Evolutionary conservation across 2,113 vertebrate species (phyloP).

Genomic region (Cynocephalus volans): DNA sequence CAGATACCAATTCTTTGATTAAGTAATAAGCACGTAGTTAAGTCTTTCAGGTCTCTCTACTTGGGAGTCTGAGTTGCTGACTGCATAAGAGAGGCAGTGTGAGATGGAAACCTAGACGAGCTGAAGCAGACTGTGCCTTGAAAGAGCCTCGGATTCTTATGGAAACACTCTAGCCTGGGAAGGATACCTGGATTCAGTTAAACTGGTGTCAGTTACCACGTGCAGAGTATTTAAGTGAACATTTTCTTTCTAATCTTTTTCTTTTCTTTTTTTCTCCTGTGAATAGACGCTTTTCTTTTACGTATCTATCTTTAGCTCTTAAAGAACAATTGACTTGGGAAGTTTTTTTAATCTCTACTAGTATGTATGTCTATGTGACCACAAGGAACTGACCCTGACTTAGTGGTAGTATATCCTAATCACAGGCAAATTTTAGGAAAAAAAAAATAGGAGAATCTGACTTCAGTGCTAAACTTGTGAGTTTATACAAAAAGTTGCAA

Average conservation of each 20-base stretch:
- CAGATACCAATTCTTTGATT: slow-evolving; percentile 42
- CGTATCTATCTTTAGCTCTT: neutral
- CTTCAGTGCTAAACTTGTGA: neutral
- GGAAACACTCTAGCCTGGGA: neutral
- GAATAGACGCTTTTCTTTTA: neutral
- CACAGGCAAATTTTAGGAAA: neutral
- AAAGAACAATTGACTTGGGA: neutral
- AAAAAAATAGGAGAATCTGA: neutral
- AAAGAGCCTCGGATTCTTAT: slow-evolving; percentile 7
- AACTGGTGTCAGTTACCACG: neutral
- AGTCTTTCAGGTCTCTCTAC: slow-evolving; percentile 45
- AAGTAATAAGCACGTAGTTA: slow-evolving; percentile 50
- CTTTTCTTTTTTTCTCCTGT: neutral
- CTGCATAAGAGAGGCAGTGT: neutral
- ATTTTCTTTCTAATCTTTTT: neutral
- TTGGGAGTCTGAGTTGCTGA: slow-evolving; percentile 17
- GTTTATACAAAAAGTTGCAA: neutral
- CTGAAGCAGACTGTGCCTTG: neutral
- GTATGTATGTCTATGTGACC: neutral
- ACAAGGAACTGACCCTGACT: neutral
- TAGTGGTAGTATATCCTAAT: neutral
- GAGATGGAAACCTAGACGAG: neutral
- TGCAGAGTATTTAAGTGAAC: neutral
- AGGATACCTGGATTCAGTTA: neutral
- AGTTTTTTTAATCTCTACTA: neutral